These are phyloP conservation scores for Leuciscus idus DNA, from an alignment of 2,113 vertebrate genomes.

Conservation along the genomic window DNA sequence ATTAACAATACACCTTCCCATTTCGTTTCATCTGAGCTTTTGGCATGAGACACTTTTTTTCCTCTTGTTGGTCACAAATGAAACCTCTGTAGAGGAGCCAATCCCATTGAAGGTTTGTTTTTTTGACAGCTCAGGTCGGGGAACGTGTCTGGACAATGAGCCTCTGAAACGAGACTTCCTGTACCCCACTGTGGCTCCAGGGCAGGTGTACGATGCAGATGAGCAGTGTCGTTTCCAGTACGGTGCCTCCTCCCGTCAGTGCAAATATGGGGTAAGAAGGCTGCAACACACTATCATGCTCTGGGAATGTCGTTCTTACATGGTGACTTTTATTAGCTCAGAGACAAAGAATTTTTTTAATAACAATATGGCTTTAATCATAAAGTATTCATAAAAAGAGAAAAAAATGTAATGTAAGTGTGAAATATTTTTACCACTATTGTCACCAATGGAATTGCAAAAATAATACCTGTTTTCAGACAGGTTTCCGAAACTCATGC, in stretches of 20 bases:
- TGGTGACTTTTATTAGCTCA: background rate
- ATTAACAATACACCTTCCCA: background rate
- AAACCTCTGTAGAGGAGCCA: constrained; percentile 71
- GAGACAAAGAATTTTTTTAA: background rate
- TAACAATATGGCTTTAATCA: background rate
- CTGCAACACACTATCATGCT: constrained; percentile 66
- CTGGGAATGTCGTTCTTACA: constrained; percentile 20
- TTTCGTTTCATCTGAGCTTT: background rate
- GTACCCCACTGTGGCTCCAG: constrained; percentile 97
- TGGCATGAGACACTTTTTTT: background rate
- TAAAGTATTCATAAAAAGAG: background rate
- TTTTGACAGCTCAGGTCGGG: constrained; percentile 99
- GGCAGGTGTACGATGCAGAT: constrained; percentile 98
- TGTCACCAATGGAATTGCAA: background rate
- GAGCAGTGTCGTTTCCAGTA: constrained; percentile 99
- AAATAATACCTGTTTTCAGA: background rate
- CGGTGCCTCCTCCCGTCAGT: constrained; percentile 94
- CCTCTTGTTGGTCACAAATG: constrained; percentile 38
- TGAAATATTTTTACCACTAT: background rate
- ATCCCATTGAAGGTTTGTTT: constrained; percentile 86
- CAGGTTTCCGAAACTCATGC: background rate
- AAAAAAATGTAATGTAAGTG: background rate
- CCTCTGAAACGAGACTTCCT: constrained; percentile 99
- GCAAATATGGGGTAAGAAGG: constrained; percentile 99
- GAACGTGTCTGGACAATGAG: constrained; percentile 99